Base-by-base conservation (phyloP, 2,797 vertebrate species). In the Phoeniculus purpureus region DNA sequence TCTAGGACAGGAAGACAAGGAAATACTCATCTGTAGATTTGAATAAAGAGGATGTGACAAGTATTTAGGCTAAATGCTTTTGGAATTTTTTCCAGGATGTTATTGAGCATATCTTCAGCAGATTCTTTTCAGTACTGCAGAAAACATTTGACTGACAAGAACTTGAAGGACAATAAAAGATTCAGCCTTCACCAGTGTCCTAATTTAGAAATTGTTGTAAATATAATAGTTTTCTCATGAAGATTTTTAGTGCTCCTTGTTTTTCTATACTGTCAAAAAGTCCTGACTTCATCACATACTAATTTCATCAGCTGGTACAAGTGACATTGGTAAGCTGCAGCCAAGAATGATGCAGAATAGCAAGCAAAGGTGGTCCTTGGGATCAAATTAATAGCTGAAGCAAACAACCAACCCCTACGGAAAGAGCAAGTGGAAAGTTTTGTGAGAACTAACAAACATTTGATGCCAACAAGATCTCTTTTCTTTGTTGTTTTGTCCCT, bases 161-260 rank as follows among this genome's bases (percentile, higher is more conserved):
- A 94, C 60, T 80, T 93, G 78, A 80, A 83, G 92, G 83, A 48
- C 86, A 84, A 70, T 50, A 73, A 71, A 85, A 91, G n/a, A 62
- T 74, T 51, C 0, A 2, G 29, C 51, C 50, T 26, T 8, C 23
- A 60, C 5, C 12, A 71, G 2, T n/a, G 14, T n/a, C 72, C 8
- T 80, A 26, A 89, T 77, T 92, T 87, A 80, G 68, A 77, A 93
- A 86, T 67, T 0, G 0, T 40, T 86, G 15, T 40, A 77, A 85
- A 27, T 51, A 51, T 81, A 81, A 71, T 50, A 76, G 17, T 12
- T 71, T 88, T 2, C 7, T 88, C 67, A 56, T 54, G 88, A 76
- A 88, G 90, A 74, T 86, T 88, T 40, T 9, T 51, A 32, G 8
- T 55, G 15, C 67, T 85, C 60, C 64, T 81, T 9, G 12, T 67